These are phyloP conservation scores for Apocrypta bakeri DNA, from an alignment of 1,140 invertebrate species.

Conservation along the genomic window DNA sequence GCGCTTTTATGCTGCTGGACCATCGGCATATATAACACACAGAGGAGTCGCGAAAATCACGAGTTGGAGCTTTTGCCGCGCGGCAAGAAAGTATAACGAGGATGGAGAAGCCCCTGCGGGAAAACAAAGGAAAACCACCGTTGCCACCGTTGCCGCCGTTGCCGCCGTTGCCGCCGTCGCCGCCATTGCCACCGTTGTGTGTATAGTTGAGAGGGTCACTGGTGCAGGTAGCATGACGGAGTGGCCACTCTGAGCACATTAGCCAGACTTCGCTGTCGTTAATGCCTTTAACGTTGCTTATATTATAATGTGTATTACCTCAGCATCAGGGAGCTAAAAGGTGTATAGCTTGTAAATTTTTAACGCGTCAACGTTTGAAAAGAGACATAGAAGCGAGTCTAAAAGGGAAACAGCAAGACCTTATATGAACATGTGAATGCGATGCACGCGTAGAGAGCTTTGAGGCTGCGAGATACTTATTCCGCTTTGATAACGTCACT, in stretches of 20 bases:
- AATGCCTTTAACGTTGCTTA: constrained; percentile 60
- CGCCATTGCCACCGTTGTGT: too few species aligned
- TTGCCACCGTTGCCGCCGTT: background rate
- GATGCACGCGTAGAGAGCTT: background rate
- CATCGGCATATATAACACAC: background rate
- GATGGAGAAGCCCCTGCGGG: background rate
- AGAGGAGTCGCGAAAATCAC: background rate
- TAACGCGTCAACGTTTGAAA: too few species aligned
- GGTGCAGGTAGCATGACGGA: constrained; percentile 23
- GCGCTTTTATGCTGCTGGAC: background rate
- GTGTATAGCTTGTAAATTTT: too few species aligned
- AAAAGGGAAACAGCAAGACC: too few species aligned
- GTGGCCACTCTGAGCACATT: constrained; percentile 41
- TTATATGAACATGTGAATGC: too few species aligned
- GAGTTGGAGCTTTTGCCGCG: background rate
- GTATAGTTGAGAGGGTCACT: constrained; percentile 7
- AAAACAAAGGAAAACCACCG: constrained; percentile 22
- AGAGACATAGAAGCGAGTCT: too few species aligned
- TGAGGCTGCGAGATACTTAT: background rate
- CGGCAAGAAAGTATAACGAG: constrained; percentile 21
- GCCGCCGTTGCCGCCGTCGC: background rate
- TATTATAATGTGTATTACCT: background rate
- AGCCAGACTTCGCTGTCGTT: constrained; percentile 50
- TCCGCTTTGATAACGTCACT: background rate
- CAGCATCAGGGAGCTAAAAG: too few species aligned